Evolutionary conservation across 2,113 vertebrate genomes (phyloP), one percentile per base, ranked within the genome.

Genomic region (Dasyprocta punctata): DNA sequence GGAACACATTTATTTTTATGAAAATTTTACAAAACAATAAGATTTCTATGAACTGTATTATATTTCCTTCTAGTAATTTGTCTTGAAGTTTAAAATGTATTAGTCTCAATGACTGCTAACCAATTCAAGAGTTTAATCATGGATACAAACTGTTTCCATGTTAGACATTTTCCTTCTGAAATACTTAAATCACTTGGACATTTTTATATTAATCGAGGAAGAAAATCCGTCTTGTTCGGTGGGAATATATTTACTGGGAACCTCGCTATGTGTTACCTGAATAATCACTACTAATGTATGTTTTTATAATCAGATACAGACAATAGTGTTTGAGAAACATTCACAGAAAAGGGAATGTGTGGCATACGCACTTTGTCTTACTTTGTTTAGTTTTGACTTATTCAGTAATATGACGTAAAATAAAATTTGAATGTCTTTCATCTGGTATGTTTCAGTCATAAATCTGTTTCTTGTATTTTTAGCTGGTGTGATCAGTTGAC

Each of bases 401-500:
- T 90, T 47, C 86, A 98, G n/a, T 86, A 97, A 97, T 82, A 96
- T 73, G 2, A 54, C 97, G 98, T 97, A 94, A 94, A 87, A 94
- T 92, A 97, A 98, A 93, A 85, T 7, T 83, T 63, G 13, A 0
- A 92, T 1, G 89, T 73, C 92, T 85, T 77, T 90, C 92, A 78
- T 89, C 20, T 33, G 95, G 16, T 75, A 97, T 95, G 60, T 90
- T 90, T 98, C 49, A 41, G 2, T 16, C 96, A 44, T 65, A 98
- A 97, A 98, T 94, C 94, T 9, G 95, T 97, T 98, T 97, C 88
- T 97, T 98, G 67, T 98, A 95, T 98, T 98, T 98, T 97, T 95
- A 92, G 90, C 95, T 91, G 83, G 75, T 97, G 75, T 97, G 97
- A 98, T 98, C 97, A 98, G 94, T 98, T 98, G 98, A 98, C n/a